Evolutionary conservation across 2,888 invertebrate species (phyloP).

Genomic region (Fabriciana adippe): DNA sequence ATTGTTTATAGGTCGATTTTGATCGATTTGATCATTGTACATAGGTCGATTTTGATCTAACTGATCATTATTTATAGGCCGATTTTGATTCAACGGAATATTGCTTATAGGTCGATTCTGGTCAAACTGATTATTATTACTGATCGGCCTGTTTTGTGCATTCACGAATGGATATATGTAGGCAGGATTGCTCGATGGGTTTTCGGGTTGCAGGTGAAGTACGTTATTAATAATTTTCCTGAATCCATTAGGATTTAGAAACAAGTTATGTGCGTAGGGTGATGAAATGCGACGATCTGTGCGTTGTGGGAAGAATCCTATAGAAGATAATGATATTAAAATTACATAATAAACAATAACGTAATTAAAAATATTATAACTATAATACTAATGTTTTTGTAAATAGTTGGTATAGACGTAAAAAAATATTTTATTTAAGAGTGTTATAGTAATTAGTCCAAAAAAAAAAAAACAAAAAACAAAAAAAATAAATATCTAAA

Average conservation of each 20-base stretch:
- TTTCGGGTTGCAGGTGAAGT: constrained; percentile 45
- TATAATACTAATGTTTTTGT: too few species aligned
- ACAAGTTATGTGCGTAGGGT: constrained; percentile 41
- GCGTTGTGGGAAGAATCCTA: constrained; percentile 59
- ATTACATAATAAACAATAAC: neutral
- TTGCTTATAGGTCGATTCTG: neutral
- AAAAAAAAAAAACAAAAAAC: too few species aligned
- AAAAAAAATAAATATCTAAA: too few species aligned
- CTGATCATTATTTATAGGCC: constrained; percentile 26
- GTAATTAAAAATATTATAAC: too few species aligned
- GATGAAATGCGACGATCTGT: constrained; percentile 46
- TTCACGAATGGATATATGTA: constrained; percentile 40
- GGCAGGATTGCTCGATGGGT: constrained; percentile 39
- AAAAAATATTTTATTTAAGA: too few species aligned
- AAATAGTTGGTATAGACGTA: too few species aligned
- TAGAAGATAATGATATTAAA: constrained; percentile 23
- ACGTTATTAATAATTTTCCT: constrained; percentile 47
- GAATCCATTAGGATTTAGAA: constrained; percentile 47
- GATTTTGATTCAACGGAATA: constrained; percentile 9
- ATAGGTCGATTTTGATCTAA: constrained; percentile 14
- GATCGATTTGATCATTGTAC: constrained; percentile 9
- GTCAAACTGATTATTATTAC: constrained; percentile 1
- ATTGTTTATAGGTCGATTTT: constrained; percentile 30
- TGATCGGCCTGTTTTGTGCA: constrained; percentile 22
- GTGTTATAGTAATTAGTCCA: too few species aligned